These are phyloP conservation scores for Psilopsiagon aurifrons DNA, from an alignment of 2,113 vertebrate genomes.

Conservation along the genomic window DNA sequence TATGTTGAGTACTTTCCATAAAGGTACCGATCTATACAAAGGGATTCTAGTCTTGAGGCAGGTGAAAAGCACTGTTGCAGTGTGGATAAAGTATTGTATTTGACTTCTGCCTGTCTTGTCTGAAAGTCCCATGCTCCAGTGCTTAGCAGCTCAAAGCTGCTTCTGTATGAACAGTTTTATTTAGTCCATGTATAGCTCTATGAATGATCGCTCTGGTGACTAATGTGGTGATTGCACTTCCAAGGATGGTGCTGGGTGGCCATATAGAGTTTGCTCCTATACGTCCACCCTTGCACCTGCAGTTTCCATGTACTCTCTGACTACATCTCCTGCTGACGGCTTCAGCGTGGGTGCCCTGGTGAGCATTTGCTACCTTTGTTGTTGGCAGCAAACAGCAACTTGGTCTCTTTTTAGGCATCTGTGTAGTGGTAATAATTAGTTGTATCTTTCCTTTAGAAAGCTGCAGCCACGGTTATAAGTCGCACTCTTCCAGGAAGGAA, in stretches of 20 bases:
- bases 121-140: neutral
- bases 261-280: fast-evolving
- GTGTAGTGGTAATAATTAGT: neutral
- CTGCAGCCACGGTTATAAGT: neutral
- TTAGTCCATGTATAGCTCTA: neutral
- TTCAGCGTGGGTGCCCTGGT: fast-evolving
- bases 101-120: fast-evolving
- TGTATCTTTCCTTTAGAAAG: neutral
- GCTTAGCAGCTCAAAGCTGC: neutral
- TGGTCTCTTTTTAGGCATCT: neutral
- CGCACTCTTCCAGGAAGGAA: fast-evolving
- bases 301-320: fast-evolving
- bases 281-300: neutral
- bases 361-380: neutral
- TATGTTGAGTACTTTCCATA: neutral
- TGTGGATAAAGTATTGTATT: fast-evolving
- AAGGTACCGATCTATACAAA: fast-evolving
- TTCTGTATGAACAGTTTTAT: neutral
- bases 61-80: neutral
- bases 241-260: neutral
- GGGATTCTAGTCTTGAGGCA: neutral
- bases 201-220: fast-evolving
- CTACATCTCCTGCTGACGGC: neutral
- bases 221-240: fast-evolving
- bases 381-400: neutral